phyloP scores from a whole-genome alignment of 2,888 invertebrate species.

The Hecatera dysodea region DNA sequence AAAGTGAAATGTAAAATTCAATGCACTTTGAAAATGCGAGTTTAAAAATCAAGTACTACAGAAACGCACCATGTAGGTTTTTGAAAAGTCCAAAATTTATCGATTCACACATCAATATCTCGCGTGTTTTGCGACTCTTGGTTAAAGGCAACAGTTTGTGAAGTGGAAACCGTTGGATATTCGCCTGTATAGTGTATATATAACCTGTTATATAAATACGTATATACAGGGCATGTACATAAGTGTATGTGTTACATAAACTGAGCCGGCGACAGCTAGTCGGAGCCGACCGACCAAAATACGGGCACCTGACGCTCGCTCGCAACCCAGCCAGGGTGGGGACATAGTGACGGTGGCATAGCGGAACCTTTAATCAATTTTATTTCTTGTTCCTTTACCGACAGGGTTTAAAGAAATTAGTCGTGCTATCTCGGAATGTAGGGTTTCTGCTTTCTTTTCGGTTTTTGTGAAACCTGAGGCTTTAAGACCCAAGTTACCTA shows the following conservation, averaged over 20 bases:
- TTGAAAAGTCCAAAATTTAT: constrained; percentile 18
- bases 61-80: not conserved
- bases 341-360: constrained; percentile 30
- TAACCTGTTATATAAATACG: constrained; percentile 46
- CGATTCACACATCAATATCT: constrained; percentile 55
- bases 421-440: too few relatives aligned
- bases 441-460: not conserved
- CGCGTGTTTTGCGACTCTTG: constrained; percentile 50
- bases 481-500: not conserved
- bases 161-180: constrained; percentile 58
- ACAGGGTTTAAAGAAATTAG: not conserved
- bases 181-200: too few relatives aligned
- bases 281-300: constrained; percentile 88
- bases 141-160: constrained; percentile 61
- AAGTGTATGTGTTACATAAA: constrained; percentile 85
- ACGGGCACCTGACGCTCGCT: constrained; percentile 88
- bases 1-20: not conserved
- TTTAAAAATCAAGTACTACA: constrained; percentile 1
- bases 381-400: not conserved
- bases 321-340: constrained; percentile 72
- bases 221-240: constrained; percentile 68
- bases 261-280: constrained; percentile 84
- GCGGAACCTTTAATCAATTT: constrained; percentile 20
- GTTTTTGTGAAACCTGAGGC: not conserved
- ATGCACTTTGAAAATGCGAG: not conserved